Evolutionary conservation across 2,888 invertebrate species (phyloP).

Genomic region (Dione juno): DNA sequence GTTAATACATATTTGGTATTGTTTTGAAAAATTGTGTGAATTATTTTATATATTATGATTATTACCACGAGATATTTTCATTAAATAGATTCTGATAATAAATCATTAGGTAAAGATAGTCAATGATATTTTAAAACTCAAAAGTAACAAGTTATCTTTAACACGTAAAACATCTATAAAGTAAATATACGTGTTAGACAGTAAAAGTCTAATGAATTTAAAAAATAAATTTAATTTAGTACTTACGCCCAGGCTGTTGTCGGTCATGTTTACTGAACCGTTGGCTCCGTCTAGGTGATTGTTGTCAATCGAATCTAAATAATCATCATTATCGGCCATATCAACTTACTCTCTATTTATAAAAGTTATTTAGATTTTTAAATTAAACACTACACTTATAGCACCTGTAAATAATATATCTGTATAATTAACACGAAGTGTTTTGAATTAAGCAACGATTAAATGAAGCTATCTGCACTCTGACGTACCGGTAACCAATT

Average conservation of each 20-base stretch:
- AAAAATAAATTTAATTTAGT: slow-evolving; percentile 24
- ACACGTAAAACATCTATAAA: background rate
- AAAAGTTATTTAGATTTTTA: slow-evolving; percentile 45
- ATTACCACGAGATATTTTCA: background rate
- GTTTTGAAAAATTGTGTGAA: background rate
- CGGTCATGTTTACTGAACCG: slow-evolving; percentile 82
- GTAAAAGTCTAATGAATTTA: background rate
- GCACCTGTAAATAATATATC: slow-evolving; percentile 55
- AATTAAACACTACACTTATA: slow-evolving; percentile 54
- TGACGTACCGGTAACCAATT: slow-evolving; percentile 82
- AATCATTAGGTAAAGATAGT: background rate
- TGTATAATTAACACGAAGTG: slow-evolving; percentile 36
- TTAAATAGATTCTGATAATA: background rate
- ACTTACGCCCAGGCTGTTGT: slow-evolving; percentile 78
- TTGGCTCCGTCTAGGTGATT: slow-evolving; percentile 85
- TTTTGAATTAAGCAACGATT: slow-evolving; percentile 51
- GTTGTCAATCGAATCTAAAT: slow-evolving; percentile 79
- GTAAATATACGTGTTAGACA: background rate
- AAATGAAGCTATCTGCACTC: slow-evolving; percentile 54
- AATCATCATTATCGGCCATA: slow-evolving; percentile 82
- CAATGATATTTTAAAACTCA: background rate
- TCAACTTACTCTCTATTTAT: slow-evolving; percentile 56
- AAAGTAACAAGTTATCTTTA: background rate
- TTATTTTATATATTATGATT: background rate
- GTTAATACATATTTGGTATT: slow-evolving; percentile 9